Percentiles rank a stretch among this genome's conserved stretches.
phyloP scores from a whole-genome alignment of 1,140 invertebrate species.

The Heliothis subflexa region DNA sequence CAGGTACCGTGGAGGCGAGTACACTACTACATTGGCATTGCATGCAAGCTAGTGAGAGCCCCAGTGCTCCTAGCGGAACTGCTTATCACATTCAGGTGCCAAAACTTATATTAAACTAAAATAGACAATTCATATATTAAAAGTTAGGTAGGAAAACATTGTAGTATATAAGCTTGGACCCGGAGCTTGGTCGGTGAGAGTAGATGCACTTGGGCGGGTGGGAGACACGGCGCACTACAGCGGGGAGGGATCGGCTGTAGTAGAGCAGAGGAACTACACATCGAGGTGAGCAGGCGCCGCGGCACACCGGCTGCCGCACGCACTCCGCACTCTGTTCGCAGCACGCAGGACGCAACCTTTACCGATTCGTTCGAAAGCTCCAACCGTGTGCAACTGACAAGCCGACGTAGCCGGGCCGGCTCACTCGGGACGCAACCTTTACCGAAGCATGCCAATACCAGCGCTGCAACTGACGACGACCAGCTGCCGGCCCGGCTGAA shows the following conservation, averaged over 20 bases:
- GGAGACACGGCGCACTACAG: no score
- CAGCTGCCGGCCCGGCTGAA: no score
- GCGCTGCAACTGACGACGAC: not conserved
- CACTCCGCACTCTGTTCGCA: no score
- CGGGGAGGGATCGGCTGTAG: no score
- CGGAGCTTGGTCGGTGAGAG: slow-evolving; percentile 5
- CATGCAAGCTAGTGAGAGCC: not conserved
- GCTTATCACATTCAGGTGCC: not conserved
- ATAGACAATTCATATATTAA: not conserved
- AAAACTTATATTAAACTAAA: not conserved
- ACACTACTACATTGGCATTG: not conserved
- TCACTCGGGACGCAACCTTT: slow-evolving; percentile 2
- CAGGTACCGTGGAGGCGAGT: not conserved
- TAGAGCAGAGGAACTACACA: not conserved
- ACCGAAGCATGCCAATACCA: not conserved
- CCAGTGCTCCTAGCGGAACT: not conserved
- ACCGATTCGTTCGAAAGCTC: no score
- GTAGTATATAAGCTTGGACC: slow-evolving; percentile 8
- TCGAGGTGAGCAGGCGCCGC: not conserved
- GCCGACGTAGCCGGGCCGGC: no score
- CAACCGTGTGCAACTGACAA: no score
- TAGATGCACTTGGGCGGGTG: not conserved
- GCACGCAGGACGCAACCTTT: no score
- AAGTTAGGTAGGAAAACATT: not conserved
- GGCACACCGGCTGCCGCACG: no score